Percentiles rank a stretch among this genome's conserved stretches.
Conservation (phyloP, 2,113 vertebrate species). For the Mesitornis unicolor region DNA sequence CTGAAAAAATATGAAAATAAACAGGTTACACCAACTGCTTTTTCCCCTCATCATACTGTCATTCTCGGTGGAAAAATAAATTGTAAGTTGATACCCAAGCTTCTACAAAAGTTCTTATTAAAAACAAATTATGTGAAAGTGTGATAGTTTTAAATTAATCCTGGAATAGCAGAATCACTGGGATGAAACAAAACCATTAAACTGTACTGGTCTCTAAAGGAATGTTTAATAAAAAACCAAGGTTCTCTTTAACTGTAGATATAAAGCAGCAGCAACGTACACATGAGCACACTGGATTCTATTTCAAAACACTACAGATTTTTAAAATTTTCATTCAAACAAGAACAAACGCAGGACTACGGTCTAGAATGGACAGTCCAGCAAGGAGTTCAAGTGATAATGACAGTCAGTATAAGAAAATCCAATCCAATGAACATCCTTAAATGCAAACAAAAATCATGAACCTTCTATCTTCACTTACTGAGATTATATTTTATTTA, state of each 20-base stretch:
- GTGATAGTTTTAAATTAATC: background rate
- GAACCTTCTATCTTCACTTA: background rate
- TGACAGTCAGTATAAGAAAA: background rate
- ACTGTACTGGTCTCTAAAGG: background rate
- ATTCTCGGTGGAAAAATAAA: background rate
- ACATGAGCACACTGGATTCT: background rate
- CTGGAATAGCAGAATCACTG: background rate
- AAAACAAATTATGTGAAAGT: background rate
- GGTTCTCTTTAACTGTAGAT: background rate
- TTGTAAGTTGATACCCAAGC: background rate
- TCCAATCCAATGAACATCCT: background rate
- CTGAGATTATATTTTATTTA: background rate
- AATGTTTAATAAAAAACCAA: background rate
- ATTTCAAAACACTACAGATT: background rate
- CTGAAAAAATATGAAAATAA: conserved; percentile 61
- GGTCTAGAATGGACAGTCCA: background rate
- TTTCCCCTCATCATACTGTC: background rate
- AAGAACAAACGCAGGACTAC: background rate
- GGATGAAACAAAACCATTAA: background rate
- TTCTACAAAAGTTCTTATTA: background rate
- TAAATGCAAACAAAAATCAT: background rate
- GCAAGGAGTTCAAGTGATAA: background rate
- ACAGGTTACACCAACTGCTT: background rate
- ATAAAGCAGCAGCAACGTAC: background rate
- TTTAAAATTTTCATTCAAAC: background rate